phyloP scores from a whole-genome alignment of 1,140 invertebrate genomes.

The Teleogryllus occipitalis region DNA sequence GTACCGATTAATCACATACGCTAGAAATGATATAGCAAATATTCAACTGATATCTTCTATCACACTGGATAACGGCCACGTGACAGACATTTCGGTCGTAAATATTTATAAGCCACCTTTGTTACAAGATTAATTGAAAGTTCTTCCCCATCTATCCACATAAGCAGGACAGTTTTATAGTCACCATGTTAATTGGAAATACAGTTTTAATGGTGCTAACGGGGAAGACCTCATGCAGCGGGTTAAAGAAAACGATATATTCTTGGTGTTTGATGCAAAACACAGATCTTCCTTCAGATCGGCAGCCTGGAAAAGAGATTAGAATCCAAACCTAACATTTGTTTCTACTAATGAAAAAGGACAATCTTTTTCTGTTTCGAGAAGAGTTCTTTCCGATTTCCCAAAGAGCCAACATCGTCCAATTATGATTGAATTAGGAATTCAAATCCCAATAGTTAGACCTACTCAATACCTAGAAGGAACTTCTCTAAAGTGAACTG shows the following conservation, averaged over 20 bases:
- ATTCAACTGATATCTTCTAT: background rate
- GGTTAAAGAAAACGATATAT: background rate
- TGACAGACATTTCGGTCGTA: background rate
- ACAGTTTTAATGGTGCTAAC: background rate
- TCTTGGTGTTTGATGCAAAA: background rate
- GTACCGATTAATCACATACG: background rate
- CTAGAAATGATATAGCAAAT: background rate
- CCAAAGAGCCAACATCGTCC: background rate
- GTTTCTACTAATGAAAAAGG: background rate
- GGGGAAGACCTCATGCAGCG: background rate
- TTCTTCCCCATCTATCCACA: background rate
- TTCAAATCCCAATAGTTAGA: background rate
- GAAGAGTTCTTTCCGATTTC: background rate
- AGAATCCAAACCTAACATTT: background rate
- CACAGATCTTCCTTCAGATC: background rate
- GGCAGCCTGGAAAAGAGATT: background rate
- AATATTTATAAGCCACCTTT: background rate
- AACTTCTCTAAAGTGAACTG: no score
- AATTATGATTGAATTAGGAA: background rate
- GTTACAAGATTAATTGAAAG: background rate
- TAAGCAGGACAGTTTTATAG: background rate
- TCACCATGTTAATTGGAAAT: background rate
- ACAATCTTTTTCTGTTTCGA: background rate
- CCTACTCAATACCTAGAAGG: background rate
- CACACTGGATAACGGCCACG: background rate